Evolutionary conservation across 2,797 vertebrate species (phyloP).

Genomic region (Lagorchestes hirsutus): DNA sequence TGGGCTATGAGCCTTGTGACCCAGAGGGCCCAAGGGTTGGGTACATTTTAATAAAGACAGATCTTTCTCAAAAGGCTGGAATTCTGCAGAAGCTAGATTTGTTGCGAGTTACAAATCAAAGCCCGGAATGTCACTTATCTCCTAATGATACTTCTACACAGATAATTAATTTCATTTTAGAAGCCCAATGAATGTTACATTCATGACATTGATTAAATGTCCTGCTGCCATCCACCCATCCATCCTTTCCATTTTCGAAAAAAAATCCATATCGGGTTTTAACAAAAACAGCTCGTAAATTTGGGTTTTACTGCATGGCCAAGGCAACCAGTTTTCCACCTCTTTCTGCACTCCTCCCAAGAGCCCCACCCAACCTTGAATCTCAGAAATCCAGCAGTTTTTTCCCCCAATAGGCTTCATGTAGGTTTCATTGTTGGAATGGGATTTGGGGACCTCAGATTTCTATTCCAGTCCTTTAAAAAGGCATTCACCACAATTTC

Average conservation of each 20-base stretch:
- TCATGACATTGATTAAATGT: slow-evolving; percentile 92
- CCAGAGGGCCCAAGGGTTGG: slow-evolving; percentile 85
- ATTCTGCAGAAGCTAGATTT: slow-evolving; percentile 87
- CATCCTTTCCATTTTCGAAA: slow-evolving; percentile 88
- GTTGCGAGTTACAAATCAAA: slow-evolving; percentile 89
- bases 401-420: not conserved
- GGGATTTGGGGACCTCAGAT: not conserved
- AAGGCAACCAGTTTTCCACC: slow-evolving; percentile 61
- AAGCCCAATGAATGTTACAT: slow-evolving; percentile 90
- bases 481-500: not conserved
- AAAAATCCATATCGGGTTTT: slow-evolving; percentile 87
- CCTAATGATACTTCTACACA: slow-evolving; percentile 91
- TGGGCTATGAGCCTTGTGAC: slow-evolving; percentile 76
- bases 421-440: not conserved
- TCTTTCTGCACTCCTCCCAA: not conserved
- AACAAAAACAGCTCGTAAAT: slow-evolving; percentile 87
- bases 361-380: not conserved
- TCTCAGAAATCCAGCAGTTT: not conserved
- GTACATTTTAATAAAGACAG: slow-evolving; percentile 88
- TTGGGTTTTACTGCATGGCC: slow-evolving; percentile 83
- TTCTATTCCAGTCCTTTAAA: not conserved
- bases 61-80: slow-evolving; percentile 86
- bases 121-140: slow-evolving; percentile 89
- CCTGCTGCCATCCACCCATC: slow-evolving; percentile 84
- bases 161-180: slow-evolving; percentile 92